phyloP scores from a whole-genome alignment of 2,113 vertebrate species.

The Carollia perspicillata region DNA sequence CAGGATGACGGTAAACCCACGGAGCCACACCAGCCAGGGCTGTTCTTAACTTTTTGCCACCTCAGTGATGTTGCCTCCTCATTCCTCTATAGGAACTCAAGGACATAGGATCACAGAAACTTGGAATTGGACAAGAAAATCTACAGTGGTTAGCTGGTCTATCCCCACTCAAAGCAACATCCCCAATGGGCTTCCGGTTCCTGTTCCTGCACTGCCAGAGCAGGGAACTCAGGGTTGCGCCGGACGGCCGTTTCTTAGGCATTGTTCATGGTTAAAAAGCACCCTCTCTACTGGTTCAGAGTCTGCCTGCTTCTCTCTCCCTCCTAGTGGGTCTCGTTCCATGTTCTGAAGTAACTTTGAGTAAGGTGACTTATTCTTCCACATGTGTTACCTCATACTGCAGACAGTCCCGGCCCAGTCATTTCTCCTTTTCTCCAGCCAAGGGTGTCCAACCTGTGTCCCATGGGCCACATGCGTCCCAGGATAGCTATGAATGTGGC shows the following conservation, averaged over 20 bases:
- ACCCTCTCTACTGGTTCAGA: background rate
- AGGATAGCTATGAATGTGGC: too few relatives aligned
- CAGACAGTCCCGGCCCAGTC: background rate
- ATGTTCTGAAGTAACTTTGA: background rate
- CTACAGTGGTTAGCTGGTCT: background rate
- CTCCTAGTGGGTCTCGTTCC: background rate
- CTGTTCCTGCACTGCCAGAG: background rate
- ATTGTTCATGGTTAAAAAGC: background rate
- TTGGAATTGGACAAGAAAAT: background rate
- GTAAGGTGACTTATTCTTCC: background rate
- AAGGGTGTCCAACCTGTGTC: too few relatives aligned
- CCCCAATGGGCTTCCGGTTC: background rate
- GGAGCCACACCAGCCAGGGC: too few relatives aligned
- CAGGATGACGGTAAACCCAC: too few relatives aligned
- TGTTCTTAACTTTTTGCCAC: background rate
- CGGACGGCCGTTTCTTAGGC: background rate
- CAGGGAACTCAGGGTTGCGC: background rate
- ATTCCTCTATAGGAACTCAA: background rate
- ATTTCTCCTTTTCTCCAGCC: background rate
- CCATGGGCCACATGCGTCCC: too few relatives aligned
- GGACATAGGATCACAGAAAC: background rate
- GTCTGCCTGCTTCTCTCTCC: background rate
- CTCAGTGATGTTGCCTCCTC: background rate
- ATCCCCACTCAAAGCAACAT: background rate
- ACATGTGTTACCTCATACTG: background rate